Evolutionary conservation across 2,888 invertebrate genomes (phyloP), one percentile per base, ranked within the genome.

Genomic region (Lasioglossum figueresi): DNA sequence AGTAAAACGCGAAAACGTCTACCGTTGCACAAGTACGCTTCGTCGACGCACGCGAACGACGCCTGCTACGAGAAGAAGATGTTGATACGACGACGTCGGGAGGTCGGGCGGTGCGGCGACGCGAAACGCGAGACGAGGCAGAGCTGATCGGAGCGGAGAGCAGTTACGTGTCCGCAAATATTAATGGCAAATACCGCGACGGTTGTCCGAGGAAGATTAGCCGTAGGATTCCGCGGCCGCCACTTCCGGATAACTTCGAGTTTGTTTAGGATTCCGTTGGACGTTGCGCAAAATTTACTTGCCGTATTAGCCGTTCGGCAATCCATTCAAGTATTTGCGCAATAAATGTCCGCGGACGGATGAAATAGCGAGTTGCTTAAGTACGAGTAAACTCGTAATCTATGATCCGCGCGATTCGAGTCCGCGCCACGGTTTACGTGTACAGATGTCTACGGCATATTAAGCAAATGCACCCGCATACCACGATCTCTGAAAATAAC

Each of bases 281-380:
- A 86, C 84, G 86, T 83, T 79, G 80, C 76, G 81, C 71, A 80
- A 84, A 86, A 89, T 88, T 88, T 88, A 90, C 88, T 84, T 70
- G 52, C 83, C 80, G 71, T 77, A 84, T 86, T 88, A 90, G 84
- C 75, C 81, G 68, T 68, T 73, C 83, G 74, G 52, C 71, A 76
- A 90, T 88, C 76, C 79, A 75, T 86, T 86, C 80, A 56, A 70
- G 73, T 86, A 88, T 90, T 90, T 90, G 82, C 83, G 80, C 79
- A 84, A 88, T 86, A 82, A 90, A 88, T 75, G 84, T 86, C 76
- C 43, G 23, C 56, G 75, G 66, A 68, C 68, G 59, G 43, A 66
- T 83, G 81, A 85, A 77, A 88, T 83, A 89, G 87, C 68, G 81
- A 79, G 81, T 82, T 77, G 66, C 63, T 82, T 83, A 68, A 31